phyloP scores from a whole-genome alignment of 2,113 vertebrate genomes.

The Caracal caracal region DNA sequence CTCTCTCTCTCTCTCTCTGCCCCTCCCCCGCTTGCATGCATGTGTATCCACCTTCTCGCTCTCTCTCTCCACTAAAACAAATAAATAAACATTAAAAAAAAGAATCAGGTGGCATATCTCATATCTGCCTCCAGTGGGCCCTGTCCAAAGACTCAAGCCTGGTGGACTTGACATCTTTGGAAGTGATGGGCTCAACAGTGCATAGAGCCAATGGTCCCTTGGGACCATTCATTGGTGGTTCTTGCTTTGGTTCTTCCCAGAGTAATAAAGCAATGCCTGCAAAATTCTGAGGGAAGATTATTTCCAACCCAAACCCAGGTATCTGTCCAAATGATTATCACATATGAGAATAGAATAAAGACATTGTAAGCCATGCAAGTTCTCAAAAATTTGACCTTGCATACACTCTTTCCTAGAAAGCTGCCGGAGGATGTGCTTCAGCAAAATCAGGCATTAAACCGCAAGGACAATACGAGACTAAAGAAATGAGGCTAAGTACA shows the following conservation, averaged over 20 bases:
- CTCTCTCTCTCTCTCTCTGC: too few relatives aligned
- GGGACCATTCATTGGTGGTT: background rate
- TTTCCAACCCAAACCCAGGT: background rate
- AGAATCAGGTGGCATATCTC: background rate
- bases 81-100: background rate
- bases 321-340: background rate
- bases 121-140: background rate
- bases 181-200: background rate
- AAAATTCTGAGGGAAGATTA: background rate
- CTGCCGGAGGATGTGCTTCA: background rate
- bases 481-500: background rate
- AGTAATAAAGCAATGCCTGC: background rate
- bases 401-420: background rate
- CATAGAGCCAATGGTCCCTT: background rate
- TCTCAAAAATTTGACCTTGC: background rate
- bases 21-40: too few relatives aligned
- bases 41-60: too few relatives aligned
- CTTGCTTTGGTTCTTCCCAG: background rate
- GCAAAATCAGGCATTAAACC: constrained; percentile 30
- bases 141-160: background rate
- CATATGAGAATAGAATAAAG: background rate
- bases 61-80: too few relatives aligned
- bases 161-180: background rate
- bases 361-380: background rate
- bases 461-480: background rate